phyloP scores from a whole-genome alignment of 1,140 invertebrate genomes.

The Orius laevigatus region DNA sequence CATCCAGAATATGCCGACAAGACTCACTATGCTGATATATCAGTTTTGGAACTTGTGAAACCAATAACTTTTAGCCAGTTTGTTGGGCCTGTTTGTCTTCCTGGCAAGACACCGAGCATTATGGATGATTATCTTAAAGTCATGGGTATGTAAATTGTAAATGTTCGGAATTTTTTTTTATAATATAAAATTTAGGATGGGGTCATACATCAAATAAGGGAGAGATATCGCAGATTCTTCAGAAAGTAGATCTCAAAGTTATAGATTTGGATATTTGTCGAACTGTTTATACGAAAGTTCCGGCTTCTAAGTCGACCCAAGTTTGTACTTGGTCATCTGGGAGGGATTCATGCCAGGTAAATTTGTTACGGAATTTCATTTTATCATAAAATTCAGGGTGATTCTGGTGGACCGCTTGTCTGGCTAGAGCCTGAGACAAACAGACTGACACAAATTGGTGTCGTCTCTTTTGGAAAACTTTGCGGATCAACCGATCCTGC shows the following conservation, averaged over 20 bases:
- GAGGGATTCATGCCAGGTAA: slow-evolving; percentile 6
- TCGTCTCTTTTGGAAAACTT: neutral
- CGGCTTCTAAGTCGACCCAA: neutral
- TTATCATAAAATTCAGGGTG: slow-evolving; percentile 24
- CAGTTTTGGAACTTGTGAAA: slow-evolving; percentile 28
- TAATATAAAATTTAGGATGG: neutral
- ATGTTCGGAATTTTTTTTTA: too few relatives aligned
- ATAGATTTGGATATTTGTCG: slow-evolving; percentile 7
- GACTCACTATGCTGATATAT: slow-evolving; percentile 37
- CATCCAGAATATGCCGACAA: slow-evolving; percentile 28
- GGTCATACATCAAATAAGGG: slow-evolving; percentile 3
- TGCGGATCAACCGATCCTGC: neutral
- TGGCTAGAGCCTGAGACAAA: slow-evolving; percentile 8
- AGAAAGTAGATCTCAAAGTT: slow-evolving; percentile 4
- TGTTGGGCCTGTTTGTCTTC: slow-evolving; percentile 10
- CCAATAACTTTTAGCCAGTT: slow-evolving; percentile 19
- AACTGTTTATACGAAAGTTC: slow-evolving; percentile 1
- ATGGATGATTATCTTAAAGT: slow-evolving; percentile 5
- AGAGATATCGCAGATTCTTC: neutral
- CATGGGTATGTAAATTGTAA: neutral
- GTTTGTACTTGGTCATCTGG: slow-evolving; percentile 5
- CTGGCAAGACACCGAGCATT: neutral
- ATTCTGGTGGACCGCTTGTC: slow-evolving; percentile 32
- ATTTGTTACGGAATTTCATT: neutral
- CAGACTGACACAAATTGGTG: neutral